Evolutionary conservation across 2,888 invertebrate species (phyloP).

Genomic region (Andrena praecox): DNA sequence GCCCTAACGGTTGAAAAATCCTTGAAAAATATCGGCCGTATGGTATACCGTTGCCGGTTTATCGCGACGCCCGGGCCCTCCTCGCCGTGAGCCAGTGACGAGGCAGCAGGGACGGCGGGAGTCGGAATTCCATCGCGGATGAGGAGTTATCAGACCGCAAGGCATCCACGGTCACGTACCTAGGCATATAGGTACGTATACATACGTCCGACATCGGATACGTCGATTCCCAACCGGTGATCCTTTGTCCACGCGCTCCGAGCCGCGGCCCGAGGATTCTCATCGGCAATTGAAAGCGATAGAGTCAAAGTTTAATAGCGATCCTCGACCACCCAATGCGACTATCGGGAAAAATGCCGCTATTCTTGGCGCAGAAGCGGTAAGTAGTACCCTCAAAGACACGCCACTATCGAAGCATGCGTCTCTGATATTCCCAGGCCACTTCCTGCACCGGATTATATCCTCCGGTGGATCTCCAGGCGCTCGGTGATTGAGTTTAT

Average conservation of each 20-base stretch:
- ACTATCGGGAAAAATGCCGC: not conserved
- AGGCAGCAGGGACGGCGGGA: constrained; percentile 50
- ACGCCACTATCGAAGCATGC: constrained; percentile 8
- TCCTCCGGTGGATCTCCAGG: constrained; percentile 1
- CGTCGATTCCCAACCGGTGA: constrained; percentile 30
- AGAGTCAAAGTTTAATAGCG: constrained; percentile 26
- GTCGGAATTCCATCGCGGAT: constrained; percentile 62
- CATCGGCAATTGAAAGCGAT: not conserved
- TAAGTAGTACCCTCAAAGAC: not conserved
- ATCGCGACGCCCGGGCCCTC: not conserved
- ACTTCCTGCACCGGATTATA: constrained; percentile 18
- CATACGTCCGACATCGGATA: constrained; percentile 27
- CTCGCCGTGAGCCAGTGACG: constrained; percentile 16
- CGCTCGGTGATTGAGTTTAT: constrained; percentile 7
- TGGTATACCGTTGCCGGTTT: constrained; percentile 37
- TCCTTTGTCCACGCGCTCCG: constrained; percentile 24
- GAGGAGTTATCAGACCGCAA: constrained; percentile 64
- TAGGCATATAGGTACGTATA: too few species aligned
- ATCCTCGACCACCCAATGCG: constrained; percentile 48
- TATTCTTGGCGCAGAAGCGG: constrained; percentile 20
- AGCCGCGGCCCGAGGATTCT: not conserved
- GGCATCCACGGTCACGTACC: constrained; percentile 54
- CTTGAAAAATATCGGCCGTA: constrained; percentile 36
- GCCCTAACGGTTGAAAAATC: constrained; percentile 54
- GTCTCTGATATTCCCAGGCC: constrained; percentile 9